Base-by-base conservation (phyloP, 2,113 vertebrate species). In the Trochalopteron elliotii region DNA sequence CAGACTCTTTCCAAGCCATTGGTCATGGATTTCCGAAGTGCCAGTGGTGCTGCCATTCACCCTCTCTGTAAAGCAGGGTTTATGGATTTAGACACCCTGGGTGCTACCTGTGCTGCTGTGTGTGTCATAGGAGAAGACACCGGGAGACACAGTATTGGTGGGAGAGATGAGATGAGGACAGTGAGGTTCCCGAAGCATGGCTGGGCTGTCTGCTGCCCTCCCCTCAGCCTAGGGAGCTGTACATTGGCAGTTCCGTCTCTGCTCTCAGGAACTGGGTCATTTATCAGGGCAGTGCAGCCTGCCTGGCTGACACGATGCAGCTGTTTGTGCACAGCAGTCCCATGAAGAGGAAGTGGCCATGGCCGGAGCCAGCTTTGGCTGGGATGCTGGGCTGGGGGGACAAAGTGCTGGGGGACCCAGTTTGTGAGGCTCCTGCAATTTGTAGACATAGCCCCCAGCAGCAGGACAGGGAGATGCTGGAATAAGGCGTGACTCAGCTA, bases 1-100 rank as follows among this genome's bases (percentile, higher is more conserved):
- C 5, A 8, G n/a, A 15, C 59, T 31, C 39, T 33, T 67, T 44
- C 75, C 57, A 49, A 59, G 90, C 3, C 7, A 35, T 5, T 6
- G 11, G n/a, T 35, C 27, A 10, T 2, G 2, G 45, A 30, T 78
- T 79, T 44, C 63, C 35, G 6, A 76, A 67, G 44, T 33, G 52
- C 42, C 49, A 19, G 0, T 0, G 0, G 19, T 2, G 4, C 63
- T 87, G 44, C 21, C 5, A 0, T 56, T 65, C 10, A 5, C 14
- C n/a, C 59, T 33, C 49, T 44, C 45, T 76, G 71, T 42, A 40
- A 56, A n/a, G 11, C 70, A 45, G 22, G 17, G 23, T 9, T 67
- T 67, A 39, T 3, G 8, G 42, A 42, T 78, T 55, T 81, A 59
- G 63, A 40, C 44, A 39, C 13, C 6, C 37, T 11, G 53, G 22